Evolutionary conservation across 1,140 invertebrate genomes (phyloP).

Genomic region (Oreohelix idahoensis): DNA sequence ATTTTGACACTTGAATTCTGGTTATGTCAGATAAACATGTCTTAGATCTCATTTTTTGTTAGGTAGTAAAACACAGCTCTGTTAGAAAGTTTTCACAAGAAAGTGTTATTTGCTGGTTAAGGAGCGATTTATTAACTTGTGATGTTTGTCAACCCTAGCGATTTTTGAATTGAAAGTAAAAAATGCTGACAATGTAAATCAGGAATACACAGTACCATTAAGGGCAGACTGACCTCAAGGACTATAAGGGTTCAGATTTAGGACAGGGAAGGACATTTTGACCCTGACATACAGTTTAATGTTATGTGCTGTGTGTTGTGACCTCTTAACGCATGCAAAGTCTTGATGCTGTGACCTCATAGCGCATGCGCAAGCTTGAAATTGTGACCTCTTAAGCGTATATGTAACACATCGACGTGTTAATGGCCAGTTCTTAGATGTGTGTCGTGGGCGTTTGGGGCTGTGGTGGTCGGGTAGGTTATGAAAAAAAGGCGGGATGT

Average conservation of each 20-base stretch:
- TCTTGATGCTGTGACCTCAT: too few relatives aligned
- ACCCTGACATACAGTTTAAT: neutral
- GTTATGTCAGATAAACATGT: too few relatives aligned
- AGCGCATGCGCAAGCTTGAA: constrained; percentile 18
- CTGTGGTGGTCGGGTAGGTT: neutral
- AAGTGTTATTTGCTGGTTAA: too few relatives aligned
- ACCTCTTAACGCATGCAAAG: neutral
- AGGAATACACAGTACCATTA: neutral
- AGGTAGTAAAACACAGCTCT: too few relatives aligned
- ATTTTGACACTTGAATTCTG: too few relatives aligned
- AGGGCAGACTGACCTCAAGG: neutral
- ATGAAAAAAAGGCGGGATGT: neutral
- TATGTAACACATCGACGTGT: neutral
- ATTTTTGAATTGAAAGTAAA: neutral
- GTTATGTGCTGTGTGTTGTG: neutral
- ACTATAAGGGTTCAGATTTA: neutral
- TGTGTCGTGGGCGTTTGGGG: neutral
- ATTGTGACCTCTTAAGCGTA: constrained; percentile 1
- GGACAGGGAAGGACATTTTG: neutral
- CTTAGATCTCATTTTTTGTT: too few relatives aligned
- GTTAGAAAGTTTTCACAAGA: too few relatives aligned
- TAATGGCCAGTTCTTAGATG: neutral
- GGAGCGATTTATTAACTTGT: too few relatives aligned
- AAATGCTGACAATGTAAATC: neutral
- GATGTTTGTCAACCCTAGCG: too few relatives aligned